These are phyloP conservation scores for Patella caerulea DNA, from an alignment of 2,888 invertebrate species.

Conservation along the genomic window DNA sequence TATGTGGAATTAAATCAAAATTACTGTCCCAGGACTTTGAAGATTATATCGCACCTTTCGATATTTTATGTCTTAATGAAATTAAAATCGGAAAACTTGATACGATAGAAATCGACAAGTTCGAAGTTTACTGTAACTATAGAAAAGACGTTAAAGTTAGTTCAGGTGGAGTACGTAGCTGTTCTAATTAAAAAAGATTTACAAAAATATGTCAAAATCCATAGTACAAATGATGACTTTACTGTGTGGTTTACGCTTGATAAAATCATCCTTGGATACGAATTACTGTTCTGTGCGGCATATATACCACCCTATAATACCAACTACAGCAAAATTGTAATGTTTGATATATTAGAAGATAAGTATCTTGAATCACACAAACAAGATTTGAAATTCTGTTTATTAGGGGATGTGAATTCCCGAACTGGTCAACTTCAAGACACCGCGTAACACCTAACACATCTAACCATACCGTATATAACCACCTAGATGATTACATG, in stretches of 20 bases:
- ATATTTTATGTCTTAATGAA: too few species aligned
- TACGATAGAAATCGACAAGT: too few species aligned
- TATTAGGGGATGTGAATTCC: neutral
- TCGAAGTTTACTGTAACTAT: too few species aligned
- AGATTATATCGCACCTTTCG: too few species aligned
- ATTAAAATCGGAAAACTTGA: too few species aligned
- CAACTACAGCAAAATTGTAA: neutral
- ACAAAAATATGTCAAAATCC: neutral
- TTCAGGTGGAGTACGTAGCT: too few species aligned
- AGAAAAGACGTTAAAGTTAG: too few species aligned
- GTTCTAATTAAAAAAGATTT: too few species aligned
- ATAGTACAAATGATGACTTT: neutral
- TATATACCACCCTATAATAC: slow-evolving; percentile 4
- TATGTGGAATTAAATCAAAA: too few species aligned
- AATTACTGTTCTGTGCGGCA: neutral
- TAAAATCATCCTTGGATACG: neutral
- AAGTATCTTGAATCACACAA: neutral
- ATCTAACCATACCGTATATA: neutral
- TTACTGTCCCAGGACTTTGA: too few species aligned
- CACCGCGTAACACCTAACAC: neutral
- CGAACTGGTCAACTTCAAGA: neutral
- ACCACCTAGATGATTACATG: too few species aligned
- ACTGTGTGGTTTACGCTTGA: neutral
- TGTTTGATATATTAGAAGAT: neutral
- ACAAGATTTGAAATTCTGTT: neutral